Evolutionary conservation across 2,797 vertebrate species (phyloP), one percentile per base, ranked within the genome.

Genomic region (Syndactyla subalaris): DNA sequence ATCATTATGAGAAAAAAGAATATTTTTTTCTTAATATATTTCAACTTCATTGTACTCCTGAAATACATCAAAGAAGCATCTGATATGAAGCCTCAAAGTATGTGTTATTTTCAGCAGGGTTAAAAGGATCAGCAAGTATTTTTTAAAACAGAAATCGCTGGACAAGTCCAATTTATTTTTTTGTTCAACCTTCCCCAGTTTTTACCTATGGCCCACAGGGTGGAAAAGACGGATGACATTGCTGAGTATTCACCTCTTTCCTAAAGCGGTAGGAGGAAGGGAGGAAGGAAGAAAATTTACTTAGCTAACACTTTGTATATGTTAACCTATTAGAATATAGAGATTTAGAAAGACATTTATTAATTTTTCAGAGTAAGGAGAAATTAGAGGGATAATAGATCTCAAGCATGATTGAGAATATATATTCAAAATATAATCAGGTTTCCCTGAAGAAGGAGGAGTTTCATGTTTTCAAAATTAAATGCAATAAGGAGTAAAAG

Each of bases 91-190:
- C 45, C 49, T 68, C 41, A n/a, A 3, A 34, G 5, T 4, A 1
- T 43, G 8, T 46, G 34, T 43, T 10, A 67, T 81, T 88, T 97
- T 93, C 58, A 81, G 43, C 67, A 80, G 49, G 26, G 30, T 84
- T 94, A 84, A 66, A 86, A 83, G 51, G n/a, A 93, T 88, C 72
- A 92, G 30, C 38, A 93, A 67, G 36, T 74, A 21, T 49, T 84
- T 86, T 86, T 77, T 36, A 30, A 70, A 89, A 75, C 1, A 77
- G 48, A 83, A 94, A 59, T 65, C 29, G 61, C 16, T 15, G n/a
- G 20, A 17, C 36, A 55, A 43, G 46, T 85, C 73, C 34, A 54
- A n/a, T 45, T 89, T 80, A 62, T 77, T 85, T 57, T 61, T 5
- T 71, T 78, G 32, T 58, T 85, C 38, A 79, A 0, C 10, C 71